Conservation (phyloP, 2,797 vertebrate genomes). For the Hephaestus fuliginosus region DNA sequence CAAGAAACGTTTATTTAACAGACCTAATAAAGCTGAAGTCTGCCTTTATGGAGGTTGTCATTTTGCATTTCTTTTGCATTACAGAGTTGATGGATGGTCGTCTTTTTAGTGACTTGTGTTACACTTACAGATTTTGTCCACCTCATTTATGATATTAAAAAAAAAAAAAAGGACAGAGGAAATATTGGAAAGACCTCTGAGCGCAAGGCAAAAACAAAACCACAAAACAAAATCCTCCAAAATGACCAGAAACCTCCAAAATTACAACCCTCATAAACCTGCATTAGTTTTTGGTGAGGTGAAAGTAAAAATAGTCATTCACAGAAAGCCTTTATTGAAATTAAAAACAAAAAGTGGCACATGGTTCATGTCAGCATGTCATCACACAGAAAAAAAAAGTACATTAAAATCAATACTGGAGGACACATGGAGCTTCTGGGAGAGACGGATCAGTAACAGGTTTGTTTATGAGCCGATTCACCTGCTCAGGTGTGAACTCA, state of each 20-base stretch:
- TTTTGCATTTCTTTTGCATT: no score
- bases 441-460: background rate
- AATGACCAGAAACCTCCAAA: background rate
- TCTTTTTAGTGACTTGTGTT: background rate
- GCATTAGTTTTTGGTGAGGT: no score
- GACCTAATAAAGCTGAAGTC: no score
- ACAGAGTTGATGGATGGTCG: background rate
- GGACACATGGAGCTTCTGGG: no score
- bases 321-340: background rate
- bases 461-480: background rate
- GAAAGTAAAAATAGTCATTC: background rate
- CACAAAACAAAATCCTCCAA: background rate
- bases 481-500: constrained; percentile 70
- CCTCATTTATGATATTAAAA: background rate
- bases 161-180: background rate
- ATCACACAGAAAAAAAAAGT: background rate
- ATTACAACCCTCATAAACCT: background rate
- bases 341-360: background rate
- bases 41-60: background rate
- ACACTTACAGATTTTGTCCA: background rate
- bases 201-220: background rate
- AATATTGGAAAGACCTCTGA: background rate
- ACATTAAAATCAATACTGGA: background rate
- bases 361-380: background rate
- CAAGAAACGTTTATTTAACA: background rate